Base-by-base conservation (phyloP, 2,113 vertebrate genomes). In the Percina caprodes region DNA sequence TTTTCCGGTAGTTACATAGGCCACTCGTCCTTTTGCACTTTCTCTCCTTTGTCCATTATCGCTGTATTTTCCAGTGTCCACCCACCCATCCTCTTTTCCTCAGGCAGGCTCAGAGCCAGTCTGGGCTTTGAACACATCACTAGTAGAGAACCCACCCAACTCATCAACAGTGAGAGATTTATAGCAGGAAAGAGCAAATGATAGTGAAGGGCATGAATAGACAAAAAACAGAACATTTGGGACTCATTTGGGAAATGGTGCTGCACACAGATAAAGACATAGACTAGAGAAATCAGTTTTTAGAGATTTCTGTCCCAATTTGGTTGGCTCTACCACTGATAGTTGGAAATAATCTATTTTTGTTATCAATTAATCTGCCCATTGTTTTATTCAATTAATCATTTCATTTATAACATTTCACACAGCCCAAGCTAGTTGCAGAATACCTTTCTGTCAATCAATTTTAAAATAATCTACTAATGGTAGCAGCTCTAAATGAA, bases 71-170 rank as follows among this genome's bases (percentile, higher is more conserved):
- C 91, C 88, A 89, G 51, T 35, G 79, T 82, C 81, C 86, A 87
- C 71, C 92, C 94, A 83, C 91, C 92, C 94, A 92, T 92, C 91
- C 92, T 84, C 85, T 93, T 42, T 88, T 87, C 86, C 92, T 92
- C 84, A 69, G 49, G 33, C 81, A 60, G 56, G 69, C 65, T 10
- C 60, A 55, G 49, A n/a, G 83, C 76, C 86, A 66, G 58, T 66
- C 56, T 65, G 78, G 56, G 71, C 86, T 88, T 75, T 86, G 66
- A 91, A 86, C 77, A 84, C 55, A 83, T 74, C 75, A 75, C 51
- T 42, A 59, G 42, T 39, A n/a, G 54, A 35, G 74, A 80, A 74
- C 49, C 65, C 82, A 81, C 80, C 77, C 83, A 87, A 51, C 60
- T 69, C 84, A 86, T 82, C 89, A 80, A 46, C 69, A 74, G 49